These are phyloP conservation scores for Halocynthia roretzi DNA, from an alignment of 23 tunicate species.

Conservation along the genomic window DNA sequence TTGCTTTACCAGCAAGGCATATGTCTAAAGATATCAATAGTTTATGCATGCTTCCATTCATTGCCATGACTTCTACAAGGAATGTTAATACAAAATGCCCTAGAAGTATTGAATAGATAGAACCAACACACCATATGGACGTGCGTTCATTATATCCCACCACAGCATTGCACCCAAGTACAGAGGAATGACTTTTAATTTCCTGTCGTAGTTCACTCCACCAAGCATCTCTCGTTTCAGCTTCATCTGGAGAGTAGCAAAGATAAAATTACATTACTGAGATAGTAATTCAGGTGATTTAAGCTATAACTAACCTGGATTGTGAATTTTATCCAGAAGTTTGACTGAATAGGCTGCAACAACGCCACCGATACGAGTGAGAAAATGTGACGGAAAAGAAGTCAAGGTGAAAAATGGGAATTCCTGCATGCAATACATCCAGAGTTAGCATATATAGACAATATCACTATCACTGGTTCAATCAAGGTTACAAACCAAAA, in stretches of 20 bases:
- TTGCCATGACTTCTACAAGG: too few relatives aligned
- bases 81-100: too few relatives aligned
- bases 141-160: slow-evolving; percentile 67
- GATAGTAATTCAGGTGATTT: not conserved
- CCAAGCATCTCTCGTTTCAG: slow-evolving; percentile 75
- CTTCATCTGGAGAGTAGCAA: slow-evolving; percentile 36
- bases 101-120: not conserved
- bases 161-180: slow-evolving; percentile 72
- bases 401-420: slow-evolving; percentile 68
- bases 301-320: slow-evolving; percentile 21
- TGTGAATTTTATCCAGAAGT: slow-evolving; percentile 77
- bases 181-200: slow-evolving; percentile 44
- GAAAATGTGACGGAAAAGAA: slow-evolving; percentile 29
- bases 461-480: not conserved
- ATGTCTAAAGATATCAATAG: too few relatives aligned
- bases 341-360: slow-evolving; percentile 74
- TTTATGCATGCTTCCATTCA: too few relatives aligned
- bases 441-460: not conserved
- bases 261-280: not conserved
- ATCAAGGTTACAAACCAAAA: not conserved
- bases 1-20: too few relatives aligned
- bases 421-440: slow-evolving; percentile 26
- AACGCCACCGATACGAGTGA: slow-evolving; percentile 28
- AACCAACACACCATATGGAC: slow-evolving; percentile 55
- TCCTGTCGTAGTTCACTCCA: slow-evolving; percentile 84